These are phyloP conservation scores for Chalcosyrphus nemorum DNA, from an alignment of 2,888 invertebrate genomes.

Conservation along the genomic window DNA sequence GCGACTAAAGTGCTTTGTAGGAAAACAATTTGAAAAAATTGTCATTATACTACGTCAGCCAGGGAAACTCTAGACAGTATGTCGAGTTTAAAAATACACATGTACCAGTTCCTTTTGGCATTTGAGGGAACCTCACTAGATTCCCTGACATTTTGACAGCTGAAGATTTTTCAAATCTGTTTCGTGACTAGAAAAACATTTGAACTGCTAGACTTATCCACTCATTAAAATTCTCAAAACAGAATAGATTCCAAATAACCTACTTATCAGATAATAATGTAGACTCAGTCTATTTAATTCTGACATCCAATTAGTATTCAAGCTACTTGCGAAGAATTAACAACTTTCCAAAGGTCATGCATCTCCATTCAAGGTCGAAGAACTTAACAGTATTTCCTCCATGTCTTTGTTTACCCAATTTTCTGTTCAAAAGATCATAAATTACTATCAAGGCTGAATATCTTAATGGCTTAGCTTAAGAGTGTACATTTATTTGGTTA, in stretches of 20 bases:
- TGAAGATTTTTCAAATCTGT: no score
- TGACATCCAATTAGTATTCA: background rate
- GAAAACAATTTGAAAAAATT: no score
- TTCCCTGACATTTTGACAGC: no score
- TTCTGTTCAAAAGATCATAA: background rate
- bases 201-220: no score
- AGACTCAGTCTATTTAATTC: background rate
- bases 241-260: background rate
- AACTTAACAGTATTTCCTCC: background rate
- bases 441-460: background rate
- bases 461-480: background rate
- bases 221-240: background rate
- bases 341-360: background rate
- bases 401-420: background rate
- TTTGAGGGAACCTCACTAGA: no score
- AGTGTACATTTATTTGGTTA: background rate
- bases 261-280: background rate
- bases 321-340: background rate
- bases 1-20: no score
- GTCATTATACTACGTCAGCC: no score
- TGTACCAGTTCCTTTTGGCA: no score
- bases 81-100: no score
- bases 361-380: background rate
- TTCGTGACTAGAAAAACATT: no score
- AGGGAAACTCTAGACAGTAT: no score